Conservation (phyloP, 2,797 vertebrate genomes). For the Sardinella longiceps region DNA sequence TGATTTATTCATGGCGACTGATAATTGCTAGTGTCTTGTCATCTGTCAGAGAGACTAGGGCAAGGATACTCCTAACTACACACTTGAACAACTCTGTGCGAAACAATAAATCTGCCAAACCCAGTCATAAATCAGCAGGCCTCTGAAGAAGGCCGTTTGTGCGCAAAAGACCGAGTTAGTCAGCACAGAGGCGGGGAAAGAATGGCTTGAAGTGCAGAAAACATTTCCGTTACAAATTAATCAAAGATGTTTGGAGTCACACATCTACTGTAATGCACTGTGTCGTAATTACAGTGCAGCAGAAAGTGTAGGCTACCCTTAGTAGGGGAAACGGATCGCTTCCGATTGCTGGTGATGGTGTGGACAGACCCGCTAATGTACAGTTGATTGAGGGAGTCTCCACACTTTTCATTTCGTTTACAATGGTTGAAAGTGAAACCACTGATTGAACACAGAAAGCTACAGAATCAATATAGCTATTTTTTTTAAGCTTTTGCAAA, state of each 20-base stretch:
- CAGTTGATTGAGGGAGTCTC: constrained; percentile 8
- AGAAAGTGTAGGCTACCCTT: neutral
- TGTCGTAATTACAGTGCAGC: constrained; percentile 29
- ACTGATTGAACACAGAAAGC: neutral
- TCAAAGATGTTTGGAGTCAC: constrained; percentile 16
- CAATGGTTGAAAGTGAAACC: neutral
- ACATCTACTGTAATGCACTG: constrained; percentile 13
- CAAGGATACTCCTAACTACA: constrained; percentile 55
- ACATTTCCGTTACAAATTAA: constrained; percentile 46
- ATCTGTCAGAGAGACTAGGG: constrained; percentile 56
- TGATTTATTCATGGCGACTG: constrained; percentile 85
- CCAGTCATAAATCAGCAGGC: constrained; percentile 70
- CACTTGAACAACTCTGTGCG: constrained; percentile 54
- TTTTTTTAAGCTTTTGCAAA: neutral
- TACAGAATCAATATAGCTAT: neutral
- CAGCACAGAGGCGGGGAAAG: constrained; percentile 23
- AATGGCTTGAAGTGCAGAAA: constrained; percentile 39
- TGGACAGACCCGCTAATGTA: neutral
- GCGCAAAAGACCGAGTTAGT: neutral
- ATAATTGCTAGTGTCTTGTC: constrained; percentile 85
- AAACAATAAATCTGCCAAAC: constrained; percentile 75
- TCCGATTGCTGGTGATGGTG: constrained; percentile 14
- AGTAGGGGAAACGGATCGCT: neutral
- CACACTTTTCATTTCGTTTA: neutral
- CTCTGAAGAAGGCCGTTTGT: constrained; percentile 53